Conservation (phyloP, 2,797 vertebrate genomes). For the Danio choprae region DNA sequence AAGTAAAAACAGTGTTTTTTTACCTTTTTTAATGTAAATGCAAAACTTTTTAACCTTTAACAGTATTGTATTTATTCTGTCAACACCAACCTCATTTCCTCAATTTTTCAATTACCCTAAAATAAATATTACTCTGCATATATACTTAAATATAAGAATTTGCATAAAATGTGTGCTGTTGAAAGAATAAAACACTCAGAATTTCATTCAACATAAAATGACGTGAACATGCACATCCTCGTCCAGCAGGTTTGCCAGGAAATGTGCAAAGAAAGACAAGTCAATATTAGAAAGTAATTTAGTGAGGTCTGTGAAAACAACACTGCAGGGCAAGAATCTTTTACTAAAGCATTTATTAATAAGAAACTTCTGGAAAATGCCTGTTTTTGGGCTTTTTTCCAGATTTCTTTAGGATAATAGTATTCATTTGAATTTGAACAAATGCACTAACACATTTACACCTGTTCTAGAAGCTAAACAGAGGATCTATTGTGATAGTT, state of each 20-base stretch:
- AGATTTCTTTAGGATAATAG: background rate
- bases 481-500: background rate
- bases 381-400: no score
- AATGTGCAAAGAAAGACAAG: slow-evolving; percentile 25
- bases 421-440: background rate
- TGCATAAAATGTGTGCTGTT: background rate
- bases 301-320: background rate
- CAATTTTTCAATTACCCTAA: background rate
- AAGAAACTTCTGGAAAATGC: background rate
- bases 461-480: background rate
- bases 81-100: background rate
- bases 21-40: no score
- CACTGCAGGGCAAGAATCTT: slow-evolving; percentile 8
- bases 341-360: slow-evolving; percentile 1
- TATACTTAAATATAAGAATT: background rate
- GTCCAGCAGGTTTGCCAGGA: slow-evolving; percentile 42
- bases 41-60: background rate
- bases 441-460: background rate
- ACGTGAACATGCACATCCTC: slow-evolving; percentile 14
- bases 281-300: slow-evolving; percentile 35
- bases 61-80: background rate
- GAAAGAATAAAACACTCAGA: background rate
- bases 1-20: no score
- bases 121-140: background rate
- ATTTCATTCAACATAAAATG: background rate